Evolutionary conservation across 2,113 vertebrate species (phyloP), one percentile per base, ranked within the genome.

Genomic region (Amazona vittata): DNA sequence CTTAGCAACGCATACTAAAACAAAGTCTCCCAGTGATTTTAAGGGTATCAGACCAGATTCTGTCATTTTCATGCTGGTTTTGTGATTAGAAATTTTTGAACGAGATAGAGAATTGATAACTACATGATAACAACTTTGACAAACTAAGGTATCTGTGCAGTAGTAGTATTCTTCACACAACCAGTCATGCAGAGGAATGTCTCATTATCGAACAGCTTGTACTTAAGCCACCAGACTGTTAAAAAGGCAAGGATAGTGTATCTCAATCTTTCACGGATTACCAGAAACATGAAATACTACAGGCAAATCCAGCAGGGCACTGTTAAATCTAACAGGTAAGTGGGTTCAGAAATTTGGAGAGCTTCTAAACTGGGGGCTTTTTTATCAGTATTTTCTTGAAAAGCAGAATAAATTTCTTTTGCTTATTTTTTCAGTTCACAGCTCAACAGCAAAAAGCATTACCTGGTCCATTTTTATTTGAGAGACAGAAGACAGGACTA

Each of bases 201-300:
- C 92, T 96, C 73, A 84, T 81, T 69, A 12, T 81, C 83, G 53
- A 81, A 50, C 21, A 92, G 96, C 86, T 96, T 46, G 71, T 16
- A 88, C 74, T 76, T 49, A 60, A 91, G 59, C 60, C 90, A 94
- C 37, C 8, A 8, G 74, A 44, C 57, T 90, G 83, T 96, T 94
- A 94, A 97, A 97, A 97, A 94, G 88, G 94, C 89, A 97, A 97
- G 93, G 28, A 22, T 78, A 44, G 52, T 41, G 50, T 62, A 82
- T 28, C 68, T 91, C 50, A 52, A 31, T 81, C 89, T 70, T 96
- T 79, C 31, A 68, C 31, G 59, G 91, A 94, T 57, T 95, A 89
- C 33, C 69, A 80, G 88, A 86, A 91, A 94, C 52, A 50, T 67
- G 44, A 84, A 89, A 94, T 82, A 91, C 68, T 70, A 91, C 3